These are phyloP conservation scores for Rhynchophorus ferrugineus DNA, from an alignment of 1,140 invertebrate genomes.

Conservation along the genomic window DNA sequence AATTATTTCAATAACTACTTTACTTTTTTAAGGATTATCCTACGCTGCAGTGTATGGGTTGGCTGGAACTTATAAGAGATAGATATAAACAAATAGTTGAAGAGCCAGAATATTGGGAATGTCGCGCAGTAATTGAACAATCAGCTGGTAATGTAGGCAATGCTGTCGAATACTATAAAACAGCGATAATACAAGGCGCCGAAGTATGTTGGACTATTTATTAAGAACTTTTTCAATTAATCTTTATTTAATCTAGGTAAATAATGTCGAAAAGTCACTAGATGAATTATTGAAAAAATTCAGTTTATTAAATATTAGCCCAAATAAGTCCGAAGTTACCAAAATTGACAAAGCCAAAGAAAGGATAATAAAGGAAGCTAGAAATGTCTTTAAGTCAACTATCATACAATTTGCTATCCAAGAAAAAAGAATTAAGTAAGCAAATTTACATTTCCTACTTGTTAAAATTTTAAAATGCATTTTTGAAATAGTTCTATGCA, in stretches of 20 bases:
- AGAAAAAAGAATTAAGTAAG: slow-evolving; percentile 33
- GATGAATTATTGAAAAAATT: slow-evolving; percentile 50
- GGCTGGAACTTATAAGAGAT: slow-evolving; percentile 44
- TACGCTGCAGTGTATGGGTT: slow-evolving; percentile 45
- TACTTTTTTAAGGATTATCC: slow-evolving; percentile 36
- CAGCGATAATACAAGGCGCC: slow-evolving; percentile 47
- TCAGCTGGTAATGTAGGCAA: slow-evolving; percentile 44
- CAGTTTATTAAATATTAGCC: slow-evolving; percentile 48
- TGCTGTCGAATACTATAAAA: slow-evolving; percentile 49
- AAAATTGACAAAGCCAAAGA: slow-evolving; percentile 28
- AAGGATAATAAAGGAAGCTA: slow-evolving; percentile 40
- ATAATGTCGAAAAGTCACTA: slow-evolving; percentile 44
- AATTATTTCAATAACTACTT: slow-evolving; percentile 5
- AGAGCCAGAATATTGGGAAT: slow-evolving; percentile 50
- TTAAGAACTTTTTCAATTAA: slow-evolving; percentile 4
- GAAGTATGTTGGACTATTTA: slow-evolving; percentile 39
- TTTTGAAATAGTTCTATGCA: neutral
- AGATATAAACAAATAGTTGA: slow-evolving; percentile 39
- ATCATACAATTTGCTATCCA: slow-evolving; percentile 50
- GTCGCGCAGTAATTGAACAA: slow-evolving; percentile 48
- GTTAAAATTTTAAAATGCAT: neutral
- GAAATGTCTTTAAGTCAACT: slow-evolving; percentile 50
- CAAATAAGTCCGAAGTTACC: slow-evolving; percentile 24
- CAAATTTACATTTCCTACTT: slow-evolving; percentile 22
- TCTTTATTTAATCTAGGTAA: slow-evolving; percentile 38